Conservation (phyloP, 2,888 invertebrate genomes). For the Pelosia muscerda region DNA sequence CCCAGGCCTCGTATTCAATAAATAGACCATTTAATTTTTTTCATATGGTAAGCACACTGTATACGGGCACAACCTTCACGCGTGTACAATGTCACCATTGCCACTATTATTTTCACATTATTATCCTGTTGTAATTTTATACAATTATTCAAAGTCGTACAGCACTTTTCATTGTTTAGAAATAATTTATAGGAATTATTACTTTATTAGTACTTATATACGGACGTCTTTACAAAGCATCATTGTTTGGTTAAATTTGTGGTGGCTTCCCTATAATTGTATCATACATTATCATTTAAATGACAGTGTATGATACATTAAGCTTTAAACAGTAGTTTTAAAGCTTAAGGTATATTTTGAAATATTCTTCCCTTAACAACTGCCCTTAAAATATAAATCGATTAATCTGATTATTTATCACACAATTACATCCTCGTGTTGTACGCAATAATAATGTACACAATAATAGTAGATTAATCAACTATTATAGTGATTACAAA, state of each 20-base stretch:
- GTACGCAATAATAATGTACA: too few relatives aligned
- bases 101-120: conserved; percentile 39
- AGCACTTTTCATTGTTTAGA: conserved; percentile 28
- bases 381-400: background rate
- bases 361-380: too few relatives aligned
- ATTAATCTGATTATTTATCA: background rate
- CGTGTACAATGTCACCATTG: conserved; percentile 39
- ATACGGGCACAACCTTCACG: conserved; percentile 48
- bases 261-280: background rate
- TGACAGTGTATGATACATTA: background rate
- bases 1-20: conserved; percentile 12
- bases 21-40: conserved; percentile 16
- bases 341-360: too few relatives aligned
- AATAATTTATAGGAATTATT: conserved; percentile 31
- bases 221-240: conserved; percentile 27
- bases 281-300: background rate
- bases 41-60: conserved; percentile 4
- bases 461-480: conserved; percentile 1
- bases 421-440: background rate
- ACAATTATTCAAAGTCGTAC: conserved; percentile 23
- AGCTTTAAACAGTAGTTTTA: too few relatives aligned
- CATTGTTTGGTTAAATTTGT: conserved; percentile 2
- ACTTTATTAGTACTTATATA: conserved; percentile 15
- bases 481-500: background rate
- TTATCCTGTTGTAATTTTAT: conserved; percentile 24